phyloP scores from a whole-genome alignment of 2,113 vertebrate genomes.

The Malurus elegans region DNA sequence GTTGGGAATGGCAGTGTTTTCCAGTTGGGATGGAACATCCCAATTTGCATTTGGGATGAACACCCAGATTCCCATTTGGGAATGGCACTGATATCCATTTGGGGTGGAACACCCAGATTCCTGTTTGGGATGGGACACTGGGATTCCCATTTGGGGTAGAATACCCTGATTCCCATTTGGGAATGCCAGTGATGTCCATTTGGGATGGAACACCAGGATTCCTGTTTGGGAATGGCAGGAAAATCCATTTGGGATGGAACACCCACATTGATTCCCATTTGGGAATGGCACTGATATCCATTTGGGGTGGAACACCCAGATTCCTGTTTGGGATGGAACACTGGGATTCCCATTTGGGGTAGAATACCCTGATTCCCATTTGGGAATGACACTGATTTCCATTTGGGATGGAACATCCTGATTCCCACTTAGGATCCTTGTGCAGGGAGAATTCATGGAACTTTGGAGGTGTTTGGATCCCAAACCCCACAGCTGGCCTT shows the following conservation, averaged over 20 bases:
- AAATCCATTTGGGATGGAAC: neutral
- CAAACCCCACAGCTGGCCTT: neutral
- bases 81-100: accelerated
- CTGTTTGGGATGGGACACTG: neutral
- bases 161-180: neutral
- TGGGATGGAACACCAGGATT: neutral
- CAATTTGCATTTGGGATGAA: too few relatives aligned
- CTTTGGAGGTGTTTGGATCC: neutral
- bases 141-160: neutral
- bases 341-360: neutral
- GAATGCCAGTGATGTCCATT: accelerated
- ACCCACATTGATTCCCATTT: neutral
- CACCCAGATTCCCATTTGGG: neutral
- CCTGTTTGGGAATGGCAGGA: neutral
- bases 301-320: neutral
- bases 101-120: neutral
- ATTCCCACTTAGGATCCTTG: neutral
- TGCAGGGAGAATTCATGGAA: accelerated
- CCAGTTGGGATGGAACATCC: neutral
- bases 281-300: accelerated
- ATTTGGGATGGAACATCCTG: accelerated
- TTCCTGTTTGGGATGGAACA: neutral
- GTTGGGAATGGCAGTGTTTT: neutral
- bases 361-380: neutral
- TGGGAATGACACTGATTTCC: accelerated